Evolutionary conservation across 2,113 vertebrate genomes (phyloP).

Genomic region (Cichladusa arquata): DNA sequence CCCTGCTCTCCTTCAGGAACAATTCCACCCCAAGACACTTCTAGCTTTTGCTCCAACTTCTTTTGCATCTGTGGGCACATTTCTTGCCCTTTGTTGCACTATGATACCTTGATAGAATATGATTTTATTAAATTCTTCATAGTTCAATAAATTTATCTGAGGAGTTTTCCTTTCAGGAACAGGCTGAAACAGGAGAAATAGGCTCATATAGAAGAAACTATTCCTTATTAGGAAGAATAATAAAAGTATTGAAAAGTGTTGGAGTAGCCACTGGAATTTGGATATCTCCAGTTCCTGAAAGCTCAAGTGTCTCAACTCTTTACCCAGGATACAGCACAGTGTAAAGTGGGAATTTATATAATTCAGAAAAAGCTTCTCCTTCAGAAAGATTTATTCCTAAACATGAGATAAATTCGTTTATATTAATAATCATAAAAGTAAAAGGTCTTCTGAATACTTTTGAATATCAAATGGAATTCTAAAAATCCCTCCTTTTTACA

Average conservation of each 20-base stretch:
- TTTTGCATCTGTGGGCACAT: background rate
- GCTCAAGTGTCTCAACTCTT: background rate
- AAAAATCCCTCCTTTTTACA: background rate
- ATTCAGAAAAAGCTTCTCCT: background rate
- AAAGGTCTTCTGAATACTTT: background rate
- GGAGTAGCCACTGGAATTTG: background rate
- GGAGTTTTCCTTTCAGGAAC: background rate
- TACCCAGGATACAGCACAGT: background rate
- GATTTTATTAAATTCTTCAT: background rate
- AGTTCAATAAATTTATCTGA: background rate
- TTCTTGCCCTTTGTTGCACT: background rate
- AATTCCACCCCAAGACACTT: background rate
- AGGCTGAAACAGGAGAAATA: background rate
- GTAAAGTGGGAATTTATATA: background rate
- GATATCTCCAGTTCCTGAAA: background rate
- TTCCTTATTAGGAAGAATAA: background rate
- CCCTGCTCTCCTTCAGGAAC: background rate
- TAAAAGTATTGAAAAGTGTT: background rate
- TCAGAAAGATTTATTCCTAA: background rate
- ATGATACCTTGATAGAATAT: background rate
- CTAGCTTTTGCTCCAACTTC: background rate
- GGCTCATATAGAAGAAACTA: background rate
- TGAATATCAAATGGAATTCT: background rate
- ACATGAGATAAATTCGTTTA: background rate
- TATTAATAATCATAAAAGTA: background rate